These are phyloP conservation scores for Osmerus mordax DNA, from an alignment of 2,113 vertebrate genomes.

Conservation along the genomic window DNA sequence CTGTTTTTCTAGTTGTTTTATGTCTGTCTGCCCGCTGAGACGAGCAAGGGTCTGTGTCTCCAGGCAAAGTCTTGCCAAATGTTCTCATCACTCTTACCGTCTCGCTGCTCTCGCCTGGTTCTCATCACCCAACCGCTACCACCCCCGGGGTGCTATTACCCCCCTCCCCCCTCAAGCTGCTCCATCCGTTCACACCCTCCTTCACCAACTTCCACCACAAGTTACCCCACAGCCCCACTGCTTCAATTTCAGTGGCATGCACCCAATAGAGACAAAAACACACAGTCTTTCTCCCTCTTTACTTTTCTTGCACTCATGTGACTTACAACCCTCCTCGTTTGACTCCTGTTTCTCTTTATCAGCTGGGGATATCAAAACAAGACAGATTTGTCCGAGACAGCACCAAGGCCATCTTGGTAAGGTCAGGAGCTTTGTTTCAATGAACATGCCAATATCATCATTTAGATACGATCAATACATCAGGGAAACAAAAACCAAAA, in stretches of 20 bases:
- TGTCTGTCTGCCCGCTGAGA: constrained; percentile 33
- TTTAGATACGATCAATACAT: not conserved
- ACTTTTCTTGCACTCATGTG: no score
- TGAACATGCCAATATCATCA: constrained; percentile 2
- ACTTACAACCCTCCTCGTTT: no score
- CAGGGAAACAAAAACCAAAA: not conserved
- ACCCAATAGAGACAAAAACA: not conserved
- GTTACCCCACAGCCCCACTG: no score
- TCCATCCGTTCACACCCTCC: constrained; percentile 2
- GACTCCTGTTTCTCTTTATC: not conserved
- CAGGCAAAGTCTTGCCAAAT: constrained; percentile 24
- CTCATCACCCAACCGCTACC: constrained; percentile 39
- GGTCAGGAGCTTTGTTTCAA: constrained; percentile 4
- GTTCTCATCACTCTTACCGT: constrained; percentile 33
- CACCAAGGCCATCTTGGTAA: constrained; percentile 2
- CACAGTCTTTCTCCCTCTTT: not conserved
- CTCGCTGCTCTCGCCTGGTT: constrained; percentile 32
- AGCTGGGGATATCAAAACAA: not conserved
- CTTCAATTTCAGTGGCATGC: not conserved
- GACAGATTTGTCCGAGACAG: not conserved
- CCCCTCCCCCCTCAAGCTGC: not conserved
- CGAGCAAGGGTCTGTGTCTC: constrained; percentile 31
- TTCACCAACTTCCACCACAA: not conserved
- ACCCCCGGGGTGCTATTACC: constrained; percentile 33
- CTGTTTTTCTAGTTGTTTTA: constrained; percentile 15